These are phyloP conservation scores for Cyclopterus lumpus DNA, from an alignment of 2,797 vertebrate genomes.

Conservation along the genomic window DNA sequence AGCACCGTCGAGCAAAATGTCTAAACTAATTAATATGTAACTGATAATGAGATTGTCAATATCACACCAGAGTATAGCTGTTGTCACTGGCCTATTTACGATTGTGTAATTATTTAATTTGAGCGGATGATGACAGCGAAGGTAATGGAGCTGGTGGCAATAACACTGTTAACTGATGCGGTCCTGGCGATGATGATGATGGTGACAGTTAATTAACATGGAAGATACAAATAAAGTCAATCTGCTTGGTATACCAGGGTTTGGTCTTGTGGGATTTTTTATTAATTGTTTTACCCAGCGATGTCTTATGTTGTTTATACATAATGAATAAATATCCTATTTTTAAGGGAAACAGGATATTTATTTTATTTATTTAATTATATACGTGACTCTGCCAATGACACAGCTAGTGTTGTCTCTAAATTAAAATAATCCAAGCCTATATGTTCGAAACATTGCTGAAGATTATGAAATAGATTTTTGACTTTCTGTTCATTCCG, in stretches of 20 bases:
- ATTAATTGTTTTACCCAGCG: conserved; percentile 7
- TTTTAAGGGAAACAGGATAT: background rate
- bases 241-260: conserved; percentile 67
- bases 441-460: background rate
- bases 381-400: background rate
- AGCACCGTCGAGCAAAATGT: conserved; percentile 62
- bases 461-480: background rate
- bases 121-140: conserved; percentile 43
- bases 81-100: conserved; percentile 50
- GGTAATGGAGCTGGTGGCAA: conserved; percentile 59
- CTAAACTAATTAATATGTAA: conserved; percentile 72
- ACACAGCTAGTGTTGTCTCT: background rate
- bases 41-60: conserved; percentile 68
- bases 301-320: background rate
- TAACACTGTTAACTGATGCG: conserved; percentile 62
- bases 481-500: background rate
- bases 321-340: background rate
- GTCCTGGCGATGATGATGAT: conserved; percentile 64
- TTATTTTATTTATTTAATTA: too few species aligned
- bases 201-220: conserved; percentile 70
- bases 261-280: conserved; percentile 43
- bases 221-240: conserved; percentile 75
- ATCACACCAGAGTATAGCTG: conserved; percentile 63
- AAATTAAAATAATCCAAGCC: background rate
- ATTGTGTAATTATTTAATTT: conserved; percentile 59